Evolutionary conservation across 2,797 vertebrate species (phyloP).

Genomic region (Platalea minor): DNA sequence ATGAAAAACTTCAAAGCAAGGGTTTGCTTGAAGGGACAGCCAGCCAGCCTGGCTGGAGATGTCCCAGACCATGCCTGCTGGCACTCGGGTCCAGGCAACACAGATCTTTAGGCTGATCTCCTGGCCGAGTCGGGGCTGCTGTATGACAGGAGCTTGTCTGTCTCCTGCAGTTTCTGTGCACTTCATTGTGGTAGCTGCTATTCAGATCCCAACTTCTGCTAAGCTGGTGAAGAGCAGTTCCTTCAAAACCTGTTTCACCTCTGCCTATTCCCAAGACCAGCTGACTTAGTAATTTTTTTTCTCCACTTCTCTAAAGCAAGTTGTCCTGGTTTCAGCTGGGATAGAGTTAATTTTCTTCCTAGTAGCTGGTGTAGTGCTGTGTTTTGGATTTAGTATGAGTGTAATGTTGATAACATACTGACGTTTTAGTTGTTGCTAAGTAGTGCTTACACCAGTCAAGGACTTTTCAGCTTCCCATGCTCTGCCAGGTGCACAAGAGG

Average conservation of each 20-base stretch:
- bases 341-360: no score
- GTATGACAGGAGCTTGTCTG: background rate
- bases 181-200: background rate
- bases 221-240: background rate
- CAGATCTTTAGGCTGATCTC: background rate
- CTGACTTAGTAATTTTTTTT: background rate
- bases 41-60: background rate
- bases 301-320: background rate
- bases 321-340: no score
- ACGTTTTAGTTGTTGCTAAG: no score
- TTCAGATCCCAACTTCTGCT: background rate
- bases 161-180: background rate
- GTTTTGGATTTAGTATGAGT: no score
- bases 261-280: background rate
- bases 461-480: no score
- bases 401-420: no score
- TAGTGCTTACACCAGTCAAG: no score
- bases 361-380: no score
- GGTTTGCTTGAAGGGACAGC: background rate
- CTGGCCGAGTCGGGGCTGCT: background rate
- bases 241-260: background rate
- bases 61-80: background rate
- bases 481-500: no score
- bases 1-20: background rate
- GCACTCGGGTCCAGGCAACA: background rate